phyloP scores from a whole-genome alignment of 2,888 invertebrate species.

The Eumacrocentrus americanus region DNA sequence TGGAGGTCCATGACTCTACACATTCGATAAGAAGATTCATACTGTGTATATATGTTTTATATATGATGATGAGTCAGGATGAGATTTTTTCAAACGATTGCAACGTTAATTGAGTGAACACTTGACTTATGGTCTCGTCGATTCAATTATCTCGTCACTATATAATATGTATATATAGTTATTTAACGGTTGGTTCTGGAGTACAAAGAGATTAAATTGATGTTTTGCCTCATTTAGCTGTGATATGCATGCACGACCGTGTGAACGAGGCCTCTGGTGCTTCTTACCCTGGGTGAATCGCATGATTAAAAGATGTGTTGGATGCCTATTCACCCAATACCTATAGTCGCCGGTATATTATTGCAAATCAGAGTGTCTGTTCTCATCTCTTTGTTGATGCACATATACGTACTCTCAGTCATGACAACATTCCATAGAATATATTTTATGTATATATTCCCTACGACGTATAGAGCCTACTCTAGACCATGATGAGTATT shows the following conservation, averaged over 20 bases:
- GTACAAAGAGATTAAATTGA: constrained; percentile 12
- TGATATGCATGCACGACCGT: constrained; percentile 10
- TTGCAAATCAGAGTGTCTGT: constrained; percentile 12
- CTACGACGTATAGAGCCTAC: no score
- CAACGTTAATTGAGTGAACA: neutral
- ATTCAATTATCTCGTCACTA: neutral
- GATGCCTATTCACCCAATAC: neutral
- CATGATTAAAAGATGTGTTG: constrained; percentile 17
- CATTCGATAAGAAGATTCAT: no score
- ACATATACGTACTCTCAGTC: neutral
- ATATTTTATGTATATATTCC: no score
- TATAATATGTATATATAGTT: neutral
- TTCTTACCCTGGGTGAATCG: neutral
- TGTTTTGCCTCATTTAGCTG: neutral
- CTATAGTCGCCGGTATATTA: no score
- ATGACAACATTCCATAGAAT: no score
- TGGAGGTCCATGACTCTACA: constrained; percentile 15
- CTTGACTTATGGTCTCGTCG: neutral
- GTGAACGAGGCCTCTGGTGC: constrained; percentile 11
- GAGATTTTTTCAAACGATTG: neutral
- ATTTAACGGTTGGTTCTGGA: no score
- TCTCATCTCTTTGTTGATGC: neutral
- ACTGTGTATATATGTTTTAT: constrained; percentile 21
- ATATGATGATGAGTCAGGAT: neutral
- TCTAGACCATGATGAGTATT: no score